Evolutionary conservation across 2,797 vertebrate species (phyloP).

Genomic region (Eutrigla gurnardus): DNA sequence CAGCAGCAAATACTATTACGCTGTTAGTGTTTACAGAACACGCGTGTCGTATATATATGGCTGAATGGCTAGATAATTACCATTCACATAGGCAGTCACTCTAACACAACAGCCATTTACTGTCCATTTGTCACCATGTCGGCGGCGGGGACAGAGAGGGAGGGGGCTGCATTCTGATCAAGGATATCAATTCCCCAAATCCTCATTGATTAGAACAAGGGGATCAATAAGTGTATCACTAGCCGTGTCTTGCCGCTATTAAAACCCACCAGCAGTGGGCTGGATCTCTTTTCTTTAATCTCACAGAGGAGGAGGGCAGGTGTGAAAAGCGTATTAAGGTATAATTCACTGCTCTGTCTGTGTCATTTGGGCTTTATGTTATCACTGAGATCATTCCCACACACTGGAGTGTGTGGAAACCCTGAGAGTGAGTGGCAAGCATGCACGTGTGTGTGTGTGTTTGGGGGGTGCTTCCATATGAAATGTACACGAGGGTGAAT

Average conservation of each 20-base stretch:
- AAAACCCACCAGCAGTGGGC: conserved; percentile 41
- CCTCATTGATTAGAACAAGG: conserved; percentile 52
- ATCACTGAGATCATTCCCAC: conserved; percentile 69
- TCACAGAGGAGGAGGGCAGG: conserved; percentile 57
- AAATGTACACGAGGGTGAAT: conserved; percentile 80
- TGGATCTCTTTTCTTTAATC: conserved; percentile 60
- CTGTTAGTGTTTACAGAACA: conserved; percentile 75
- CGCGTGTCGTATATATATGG: conserved; percentile 60
- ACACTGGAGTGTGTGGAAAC: conserved; percentile 33
- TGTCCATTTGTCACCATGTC: conserved; percentile 69
- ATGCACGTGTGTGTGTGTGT: conserved; percentile 17
- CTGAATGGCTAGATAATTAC: conserved; percentile 77
- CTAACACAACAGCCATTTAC: conserved; percentile 75
- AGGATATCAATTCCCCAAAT: conserved; percentile 62
- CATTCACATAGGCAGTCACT: conserved; percentile 76
- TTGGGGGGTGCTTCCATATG: conserved; percentile 70
- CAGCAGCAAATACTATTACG: conserved; percentile 80
- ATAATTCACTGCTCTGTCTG: conserved; percentile 77
- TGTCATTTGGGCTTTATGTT: conserved; percentile 76
- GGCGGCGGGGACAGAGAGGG: conserved; percentile 8
- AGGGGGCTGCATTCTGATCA: conserved; percentile 62
- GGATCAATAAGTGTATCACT: conserved; percentile 62
- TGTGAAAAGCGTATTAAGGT: conserved; percentile 79
- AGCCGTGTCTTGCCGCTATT: conserved; percentile 36
- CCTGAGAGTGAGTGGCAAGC: conserved; percentile 61